Percentiles rank a stretch among this genome's conserved stretches.
These are phyloP conservation scores for Hydrophis major DNA, from an alignment of 2,797 vertebrate genomes.

Conservation along the genomic window DNA sequence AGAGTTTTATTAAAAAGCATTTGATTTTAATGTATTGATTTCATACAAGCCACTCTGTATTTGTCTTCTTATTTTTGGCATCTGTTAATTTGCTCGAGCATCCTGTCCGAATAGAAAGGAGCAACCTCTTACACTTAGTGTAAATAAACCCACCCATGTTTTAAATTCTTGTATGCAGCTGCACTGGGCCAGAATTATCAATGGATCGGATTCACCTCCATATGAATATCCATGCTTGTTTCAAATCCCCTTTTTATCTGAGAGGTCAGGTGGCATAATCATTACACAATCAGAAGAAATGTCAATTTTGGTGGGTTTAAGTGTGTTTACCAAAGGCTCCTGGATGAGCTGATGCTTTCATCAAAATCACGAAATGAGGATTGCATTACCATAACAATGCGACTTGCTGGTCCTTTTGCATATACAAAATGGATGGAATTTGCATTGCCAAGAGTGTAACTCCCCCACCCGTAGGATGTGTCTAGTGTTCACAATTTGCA, in stretches of 20 bases:
- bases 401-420: not conserved
- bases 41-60: no score
- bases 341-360: not conserved
- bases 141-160: not conserved
- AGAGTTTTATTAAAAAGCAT: not conserved
- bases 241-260: not conserved
- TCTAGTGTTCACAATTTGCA: not conserved
- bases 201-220: not conserved
- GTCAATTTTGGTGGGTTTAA: not conserved
- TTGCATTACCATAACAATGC: not conserved
- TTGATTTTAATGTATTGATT: no score
- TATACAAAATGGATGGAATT: not conserved
- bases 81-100: not conserved
- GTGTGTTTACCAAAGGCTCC: not conserved
- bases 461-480: not conserved
- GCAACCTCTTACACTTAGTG: not conserved
- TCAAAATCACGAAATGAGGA: not conserved
- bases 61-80: no score
- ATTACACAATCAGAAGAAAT: not conserved
- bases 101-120: not conserved
- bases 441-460: not conserved
- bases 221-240: not conserved
- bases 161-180: not conserved
- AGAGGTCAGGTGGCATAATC: not conserved
- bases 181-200: not conserved